phyloP scores from a whole-genome alignment of 2,888 invertebrate species.

The Didymodactylos carnosus region DNA sequence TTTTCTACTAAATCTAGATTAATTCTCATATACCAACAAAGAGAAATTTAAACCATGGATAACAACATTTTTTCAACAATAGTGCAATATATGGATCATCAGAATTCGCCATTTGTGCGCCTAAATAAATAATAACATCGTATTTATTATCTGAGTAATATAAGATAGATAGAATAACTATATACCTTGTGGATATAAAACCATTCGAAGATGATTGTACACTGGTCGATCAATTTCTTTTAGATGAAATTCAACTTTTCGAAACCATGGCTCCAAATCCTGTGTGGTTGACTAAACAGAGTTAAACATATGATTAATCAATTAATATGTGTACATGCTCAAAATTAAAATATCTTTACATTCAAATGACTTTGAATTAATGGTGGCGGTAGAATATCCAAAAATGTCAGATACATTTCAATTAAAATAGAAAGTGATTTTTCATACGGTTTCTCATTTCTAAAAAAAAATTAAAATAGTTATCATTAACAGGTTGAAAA shows the following conservation, averaged over 20 bases:
- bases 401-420: slow-evolving; percentile 28
- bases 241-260: background rate
- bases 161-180: background rate
- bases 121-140: background rate
- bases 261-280: slow-evolving; percentile 1
- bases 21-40: background rate
- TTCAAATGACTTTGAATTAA: background rate
- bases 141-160: too few relatives aligned
- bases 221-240: background rate
- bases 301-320: background rate
- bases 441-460: slow-evolving; percentile 28
- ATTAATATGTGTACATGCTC: background rate
- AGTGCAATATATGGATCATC: background rate
- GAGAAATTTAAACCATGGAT: background rate
- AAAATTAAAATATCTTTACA: background rate
- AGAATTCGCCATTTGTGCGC: background rate
- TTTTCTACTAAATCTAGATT: too few relatives aligned
- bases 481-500: background rate
- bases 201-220: background rate
- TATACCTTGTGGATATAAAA: background rate
- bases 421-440: slow-evolving; percentile 28
- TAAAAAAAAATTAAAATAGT: slow-evolving; percentile 16
- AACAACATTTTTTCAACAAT: background rate
- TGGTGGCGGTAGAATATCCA: slow-evolving; percentile 16
- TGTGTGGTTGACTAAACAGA: too few relatives aligned